phyloP scores from a whole-genome alignment of 2,113 vertebrate genomes.

The Mus pahari region DNA sequence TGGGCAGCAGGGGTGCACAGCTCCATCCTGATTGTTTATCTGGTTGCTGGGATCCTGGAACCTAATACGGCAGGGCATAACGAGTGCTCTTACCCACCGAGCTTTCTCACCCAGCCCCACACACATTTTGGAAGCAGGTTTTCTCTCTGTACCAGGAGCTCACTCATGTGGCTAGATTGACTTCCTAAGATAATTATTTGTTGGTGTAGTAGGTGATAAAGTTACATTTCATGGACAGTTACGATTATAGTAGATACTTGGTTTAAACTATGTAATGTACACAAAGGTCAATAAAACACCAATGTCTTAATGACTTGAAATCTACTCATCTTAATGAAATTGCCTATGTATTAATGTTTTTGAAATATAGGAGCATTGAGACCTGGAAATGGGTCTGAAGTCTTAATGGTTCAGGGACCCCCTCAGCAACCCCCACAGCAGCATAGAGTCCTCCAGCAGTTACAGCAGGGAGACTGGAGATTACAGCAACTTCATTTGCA shows the following conservation, averaged over 20 bases:
- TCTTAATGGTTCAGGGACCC: constrained; percentile 83
- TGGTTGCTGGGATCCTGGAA: background rate
- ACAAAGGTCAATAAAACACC: constrained; percentile 8
- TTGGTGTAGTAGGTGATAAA: background rate
- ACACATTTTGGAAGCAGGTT: background rate
- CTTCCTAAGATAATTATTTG: background rate
- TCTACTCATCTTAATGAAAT: background rate
- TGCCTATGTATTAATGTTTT: constrained; percentile 6
- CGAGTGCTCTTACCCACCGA: background rate
- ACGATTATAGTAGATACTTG: background rate
- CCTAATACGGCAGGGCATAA: background rate
- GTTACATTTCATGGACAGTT: background rate
- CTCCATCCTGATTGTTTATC: background rate
- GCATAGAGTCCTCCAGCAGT: constrained; percentile 95
- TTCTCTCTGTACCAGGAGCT: background rate
- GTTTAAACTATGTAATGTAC: background rate
- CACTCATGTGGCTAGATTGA: background rate
- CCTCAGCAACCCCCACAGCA: constrained; percentile 89
- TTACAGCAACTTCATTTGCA: constrained; percentile 92
- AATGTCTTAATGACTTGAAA: constrained; percentile 9
- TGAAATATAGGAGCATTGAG: constrained; percentile 79
- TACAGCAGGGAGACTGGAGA: constrained; percentile 96
- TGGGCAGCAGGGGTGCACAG: background rate
- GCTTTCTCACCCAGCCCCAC: background rate
- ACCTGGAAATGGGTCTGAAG: constrained; percentile 86